A percentile compares a stretch with the other conserved stretches of the same genome.
phyloP scores from a whole-genome alignment of 2,113 vertebrate species.

The Lycocorax pyrrhopterus region DNA sequence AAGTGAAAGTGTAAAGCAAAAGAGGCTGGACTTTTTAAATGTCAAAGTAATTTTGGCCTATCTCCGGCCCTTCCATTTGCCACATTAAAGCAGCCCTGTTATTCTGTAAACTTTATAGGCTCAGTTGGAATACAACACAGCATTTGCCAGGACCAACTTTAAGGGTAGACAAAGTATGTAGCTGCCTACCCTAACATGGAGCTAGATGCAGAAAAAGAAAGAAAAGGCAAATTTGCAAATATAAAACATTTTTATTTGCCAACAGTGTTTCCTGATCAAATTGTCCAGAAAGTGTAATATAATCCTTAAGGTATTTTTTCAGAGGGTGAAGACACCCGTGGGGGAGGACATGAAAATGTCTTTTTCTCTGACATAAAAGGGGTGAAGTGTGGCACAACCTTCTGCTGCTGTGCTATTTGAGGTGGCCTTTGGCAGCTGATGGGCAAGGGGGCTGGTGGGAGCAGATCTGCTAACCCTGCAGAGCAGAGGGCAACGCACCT shows the following conservation, averaged over 20 bases:
- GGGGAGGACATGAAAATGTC: neutral
- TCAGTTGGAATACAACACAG: neutral
- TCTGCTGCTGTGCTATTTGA: neutral
- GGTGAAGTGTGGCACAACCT: neutral
- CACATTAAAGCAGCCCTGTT: slow-evolving; percentile 30
- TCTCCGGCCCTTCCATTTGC: neutral
- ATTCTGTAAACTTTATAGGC: slow-evolving; percentile 6
- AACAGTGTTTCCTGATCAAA: neutral
- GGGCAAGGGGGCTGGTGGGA: neutral
- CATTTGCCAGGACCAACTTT: neutral
- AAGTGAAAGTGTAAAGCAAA: slow-evolving; percentile 7
- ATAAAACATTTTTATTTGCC: neutral
- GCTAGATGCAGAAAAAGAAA: neutral
- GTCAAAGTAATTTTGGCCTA: slow-evolving; percentile 21
- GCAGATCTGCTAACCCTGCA: neutral
- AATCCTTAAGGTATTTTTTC: neutral
- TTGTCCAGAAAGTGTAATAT: neutral
- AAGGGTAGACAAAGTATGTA: neutral
- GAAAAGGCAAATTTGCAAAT: neutral
- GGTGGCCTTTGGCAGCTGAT: neutral
- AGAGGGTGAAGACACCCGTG: neutral
- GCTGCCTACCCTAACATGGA: neutral
- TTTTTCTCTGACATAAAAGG: neutral
- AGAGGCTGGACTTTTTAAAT: slow-evolving; percentile 22
- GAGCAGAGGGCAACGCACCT: neutral